Base-by-base conservation (phyloP, 2,797 vertebrate species). In the Naso thynnoides region DNA sequence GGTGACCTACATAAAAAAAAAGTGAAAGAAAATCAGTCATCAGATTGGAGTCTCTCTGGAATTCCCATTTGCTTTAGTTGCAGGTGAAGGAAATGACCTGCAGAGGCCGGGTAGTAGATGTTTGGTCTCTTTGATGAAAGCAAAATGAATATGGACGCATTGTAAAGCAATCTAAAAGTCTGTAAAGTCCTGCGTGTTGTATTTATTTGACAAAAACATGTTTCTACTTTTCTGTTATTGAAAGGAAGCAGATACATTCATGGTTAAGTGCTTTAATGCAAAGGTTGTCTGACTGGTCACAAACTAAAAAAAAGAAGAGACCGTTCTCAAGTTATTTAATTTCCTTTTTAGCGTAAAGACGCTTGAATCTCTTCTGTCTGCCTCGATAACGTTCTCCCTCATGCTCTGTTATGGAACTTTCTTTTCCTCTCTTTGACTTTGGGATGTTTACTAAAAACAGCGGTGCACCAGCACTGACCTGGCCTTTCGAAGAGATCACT, bases 361-460 rank as follows among this genome's bases (percentile, higher is more conserved):
- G 18, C 48, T 49, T 42, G 18, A 27, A 67, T 56, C 11, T 76
- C 36, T 31, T 58, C n/a, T 19, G 6, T 71, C 31, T n/a, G 72
- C 36, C 33, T 78, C 19, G 48, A 49, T 41, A 39, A 73, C 47
- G 56, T 56, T 68, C 66, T 70, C 72, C 74, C 49, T 38, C 53
- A 78, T 79, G 55, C 19, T 72, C n/a, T 94, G 92, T 93, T 90
- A 81, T 93, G 92, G 92, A 93, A 94, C 78, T 78, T 89, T 90
- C 59, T 65, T 86, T 83, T 79, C 64, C 66, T 83, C 82, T 81
- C 76, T 86, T 52, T 75, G 61, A 61, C 70, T 82, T 79, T 79
- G 45, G 21, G n/a, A 6, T 95, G 91, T 95, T 95, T 93, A 93
- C 89, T 89, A 84, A 85, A 92, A 95, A 95, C 92, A 95, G 47